Base-by-base conservation (phyloP, 2,113 vertebrate species). In the Lynx canadensis region DNA sequence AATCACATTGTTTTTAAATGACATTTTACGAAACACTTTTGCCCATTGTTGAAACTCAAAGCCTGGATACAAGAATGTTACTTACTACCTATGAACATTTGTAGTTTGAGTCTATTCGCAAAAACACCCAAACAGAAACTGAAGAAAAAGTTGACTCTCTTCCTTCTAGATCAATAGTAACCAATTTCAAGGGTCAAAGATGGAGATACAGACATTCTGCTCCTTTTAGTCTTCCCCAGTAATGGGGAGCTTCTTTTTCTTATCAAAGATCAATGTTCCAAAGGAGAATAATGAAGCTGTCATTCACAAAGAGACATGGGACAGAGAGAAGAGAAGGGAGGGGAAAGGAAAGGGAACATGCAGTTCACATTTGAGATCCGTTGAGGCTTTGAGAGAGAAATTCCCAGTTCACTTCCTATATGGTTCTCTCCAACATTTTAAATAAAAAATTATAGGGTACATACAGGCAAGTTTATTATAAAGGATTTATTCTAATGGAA, bases 361-460 rank as follows among this genome's bases (percentile, higher is more conserved):
- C 14, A 45, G 10, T 18, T 57, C 73, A 71, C 16, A 38, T 4
- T 0, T 12, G 33, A 4, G 12, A 65, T 74, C 0, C 69, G 63
- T 2, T 74, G 71, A 74, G 50, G 52, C n/a, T 79, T 82, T 57
- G 18, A 76, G 7, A 89, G 23, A 66, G 3, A 87, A 52, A 81
- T 84, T n/a, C 50, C 57, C 55, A 73, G 36, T 25, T 80, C 55
- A 74, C 38, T n/a, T 94, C 38, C 69, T 83, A 45, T 13, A 31
- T 50, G 68, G 55, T 48, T 82, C 87, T 76, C 81, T 79, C 29
- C 74, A 76, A 68, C 69, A 90, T 68, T 93, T 96, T 89, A 91
- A 94, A 76, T 45, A 33, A 88, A 76, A 74, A 85, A 85, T 27
- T 52, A 89, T 0, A 45, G 57, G 8, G 52, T 36, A 93, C 9